Base-by-base conservation (phyloP, 2,113 vertebrate species). In the Haemorhous mexicanus region DNA sequence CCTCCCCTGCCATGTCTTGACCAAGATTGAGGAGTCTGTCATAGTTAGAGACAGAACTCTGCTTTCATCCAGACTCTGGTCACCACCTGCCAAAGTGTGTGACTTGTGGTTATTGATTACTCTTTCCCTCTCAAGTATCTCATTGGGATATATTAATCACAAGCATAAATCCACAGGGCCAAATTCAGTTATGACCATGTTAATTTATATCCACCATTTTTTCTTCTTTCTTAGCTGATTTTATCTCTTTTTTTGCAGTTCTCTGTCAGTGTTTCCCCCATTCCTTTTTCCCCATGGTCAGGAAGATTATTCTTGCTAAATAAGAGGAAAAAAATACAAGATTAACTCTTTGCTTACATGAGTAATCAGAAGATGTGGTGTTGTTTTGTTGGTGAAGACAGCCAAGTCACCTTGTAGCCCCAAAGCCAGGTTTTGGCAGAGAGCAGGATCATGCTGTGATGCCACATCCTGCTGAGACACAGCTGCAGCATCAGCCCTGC, bases 51-150 rank as follows among this genome's bases (percentile, higher is more conserved):
- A 72, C 10, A 80, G 73, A 89, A 77, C 35, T 62, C 46, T 91
- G 23, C 55, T 85, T 86, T 87, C 47, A 84, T 79, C 55, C 47
- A 84, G 76, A 39, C 64, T 64, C 68, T 64, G 52, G 39, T 70
- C 82, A 82, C n/a, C n/a, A 62, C 33, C 39, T 93, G 63, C 59
- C 55, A 52, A 68, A 76, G 32, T 21, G 19, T 49, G 15, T 79
- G 75, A 79, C 50, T 75, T 84, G 49, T 84, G 62, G 50, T 89
- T 96, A 85, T 67, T 79, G 74, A 95, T 84, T 83, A 41, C 67
- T 83, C 59, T 83, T 85, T 70, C 67, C 21, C 59, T 87, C 55
- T 91, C 44, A 28, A 49, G 8, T 91, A 22, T 91, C 50, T 88
- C 16, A n/a, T 10, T 96, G 74, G 28, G 16, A 72, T 52, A 21